A percentile compares a stretch with the other conserved stretches of the same genome.
phyloP scores from a whole-genome alignment of 2,113 vertebrate species.

The Mastomys natalensis region DNA sequence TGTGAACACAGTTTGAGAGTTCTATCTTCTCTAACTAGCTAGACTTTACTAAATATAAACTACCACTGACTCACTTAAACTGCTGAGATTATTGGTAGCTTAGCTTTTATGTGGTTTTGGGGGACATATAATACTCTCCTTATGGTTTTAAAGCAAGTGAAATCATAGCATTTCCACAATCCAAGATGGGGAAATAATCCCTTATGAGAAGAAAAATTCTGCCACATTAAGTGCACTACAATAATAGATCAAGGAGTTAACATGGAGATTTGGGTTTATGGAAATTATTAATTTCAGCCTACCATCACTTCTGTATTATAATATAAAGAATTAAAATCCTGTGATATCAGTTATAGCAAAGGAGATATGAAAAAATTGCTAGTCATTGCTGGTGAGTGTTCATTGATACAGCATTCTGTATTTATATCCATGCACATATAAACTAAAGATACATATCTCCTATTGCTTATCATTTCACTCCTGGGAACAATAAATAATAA shows the following conservation, averaged over 20 bases:
- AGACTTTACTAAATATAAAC: neutral
- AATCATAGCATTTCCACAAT: neutral
- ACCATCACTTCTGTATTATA: neutral
- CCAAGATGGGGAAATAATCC: neutral
- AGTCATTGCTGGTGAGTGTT: neutral
- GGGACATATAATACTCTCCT: neutral
- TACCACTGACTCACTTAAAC: neutral
- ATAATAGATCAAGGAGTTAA: neutral
- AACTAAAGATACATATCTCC: neutral
- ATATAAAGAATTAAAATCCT: neutral
- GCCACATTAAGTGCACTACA: neutral
- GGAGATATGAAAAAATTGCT: neutral
- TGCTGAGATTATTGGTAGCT: neutral
- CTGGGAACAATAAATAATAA: neutral
- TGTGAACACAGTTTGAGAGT: neutral
- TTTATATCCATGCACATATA: neutral
- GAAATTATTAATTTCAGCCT: too few relatives aligned
- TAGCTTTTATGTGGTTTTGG: neutral
- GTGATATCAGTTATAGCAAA: neutral
- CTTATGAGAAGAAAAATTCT: neutral
- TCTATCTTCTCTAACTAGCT: neutral
- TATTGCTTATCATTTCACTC: neutral
- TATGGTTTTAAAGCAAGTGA: neutral
- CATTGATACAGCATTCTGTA: neutral
- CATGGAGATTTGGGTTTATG: neutral